Evolutionary conservation across 2,888 invertebrate genomes (phyloP), one percentile per base, ranked within the genome.

Genomic region (Cryptosula pallasiana): DNA sequence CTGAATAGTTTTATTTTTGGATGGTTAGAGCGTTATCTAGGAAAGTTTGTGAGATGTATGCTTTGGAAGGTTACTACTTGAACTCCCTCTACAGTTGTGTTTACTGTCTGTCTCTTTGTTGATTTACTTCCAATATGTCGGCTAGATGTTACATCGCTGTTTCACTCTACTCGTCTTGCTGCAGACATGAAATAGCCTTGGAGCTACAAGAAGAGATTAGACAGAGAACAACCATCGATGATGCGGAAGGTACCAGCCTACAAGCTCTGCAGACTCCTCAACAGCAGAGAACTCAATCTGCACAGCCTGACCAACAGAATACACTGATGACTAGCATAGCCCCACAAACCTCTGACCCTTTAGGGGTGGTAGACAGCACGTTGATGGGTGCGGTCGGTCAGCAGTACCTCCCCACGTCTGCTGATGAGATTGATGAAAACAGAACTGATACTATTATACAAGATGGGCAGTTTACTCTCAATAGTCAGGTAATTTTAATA

Each of bases 181-280:
- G 3, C 74, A 81, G 87, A 75, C 84, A 84, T 72, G 88, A 89
- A 77, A 78, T 87, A 13, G 86, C 86, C 23, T 81, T 86, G 75
- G 86, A 83, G 76, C 79, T 80, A 1, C 73, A 76, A 55, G 73
- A 76, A 16, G 75, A 75, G 29, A 23, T 36, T 9, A 27, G 63
- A 32, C 63, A 63, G 32, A 27, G 63, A 32, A 27, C 25, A 9
- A 16, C 27, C 16, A 5, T 63, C 9, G 32, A 32, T 25, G 63
- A 63, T 5, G 20, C 34, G 25, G 63, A 63, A 29, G 63, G 63
- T 9, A 63, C 63, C 2, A 63, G 63, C 32, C n/a, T 63, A 32
- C 63, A 63, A n/a, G 63, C 63, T 32, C n/a, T 63, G 32, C 63
- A 63, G 32, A 63, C 63, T 16, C 63, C 63, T 27, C 63, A 63